Base-by-base conservation (phyloP, 2,797 vertebrate species). In the Limosa lapponica region DNA sequence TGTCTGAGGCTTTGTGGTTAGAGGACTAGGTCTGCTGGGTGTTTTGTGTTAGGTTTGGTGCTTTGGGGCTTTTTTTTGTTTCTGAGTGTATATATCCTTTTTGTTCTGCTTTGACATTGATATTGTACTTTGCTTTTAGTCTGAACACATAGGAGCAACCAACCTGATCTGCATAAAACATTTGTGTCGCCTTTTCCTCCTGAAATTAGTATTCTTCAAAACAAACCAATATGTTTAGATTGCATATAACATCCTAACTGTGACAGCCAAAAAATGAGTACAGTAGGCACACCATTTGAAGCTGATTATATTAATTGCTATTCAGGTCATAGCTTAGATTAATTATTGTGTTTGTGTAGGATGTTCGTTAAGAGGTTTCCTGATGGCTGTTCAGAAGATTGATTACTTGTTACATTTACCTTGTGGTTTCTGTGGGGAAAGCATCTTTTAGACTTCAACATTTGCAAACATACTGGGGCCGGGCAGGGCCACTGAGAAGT, bases 271-370 rank as follows among this genome's bases (percentile, higher is more conserved):
- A 90, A 95, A 95, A 80, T 73, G 81, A 94, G 58, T 94, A 91
- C 95, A 93, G 85, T 91, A 78, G 95, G 72, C 87, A 75, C 69
- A 65, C 85, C 79, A 78, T 96, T 95, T 75, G 91, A 93, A 94
- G 92, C 95, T 71, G 89, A 95, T 96, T 96, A 94, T 94, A 97
- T 97, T 97, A 97, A 98, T 97, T 98, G 95, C 95, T 95, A 97
- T 98, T 97, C 94, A 87, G 97, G 96, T 96, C 97, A 94, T 88
- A 89, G 95, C 97, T 95, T 73, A 95, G 96, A 98, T 98, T 98
- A 98, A 98, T 98, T 98, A 97, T 97, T 97, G 96, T 97, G 97
- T 98, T 98, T 98, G 96, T 97, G 94, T 96, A 96, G 96, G 87
- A 82, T 97, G 96, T 97, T 97, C 18, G 3, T 97, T 98, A 98